These are phyloP conservation scores for Drosophila meridionalis DNA, from an alignment of 2,888 invertebrate genomes.

Conservation along the genomic window DNA sequence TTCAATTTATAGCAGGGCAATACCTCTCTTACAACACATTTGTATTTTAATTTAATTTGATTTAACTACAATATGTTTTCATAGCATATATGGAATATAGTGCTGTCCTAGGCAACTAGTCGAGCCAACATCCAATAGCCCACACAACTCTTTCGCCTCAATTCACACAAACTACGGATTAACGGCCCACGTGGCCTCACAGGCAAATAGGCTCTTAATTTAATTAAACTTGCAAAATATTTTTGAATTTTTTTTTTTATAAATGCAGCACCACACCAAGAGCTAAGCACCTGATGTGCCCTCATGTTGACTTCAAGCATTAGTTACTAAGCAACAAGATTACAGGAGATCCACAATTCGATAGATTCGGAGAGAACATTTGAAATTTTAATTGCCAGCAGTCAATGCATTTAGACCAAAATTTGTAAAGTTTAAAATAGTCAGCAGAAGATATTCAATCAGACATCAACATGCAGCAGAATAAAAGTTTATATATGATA, in stretches of 20 bases:
- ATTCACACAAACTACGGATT: constrained; percentile 1
- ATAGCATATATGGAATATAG: background rate
- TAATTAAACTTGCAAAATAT: constrained; percentile 5
- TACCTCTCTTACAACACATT: background rate
- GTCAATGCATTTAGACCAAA: background rate
- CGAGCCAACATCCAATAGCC: background rate
- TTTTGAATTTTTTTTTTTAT: background rate
- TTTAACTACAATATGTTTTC: background rate
- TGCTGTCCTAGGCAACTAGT: background rate
- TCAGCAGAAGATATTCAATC: background rate
- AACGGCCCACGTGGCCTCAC: constrained; percentile 5
- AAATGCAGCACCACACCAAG: background rate
- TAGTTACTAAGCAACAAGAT: background rate
- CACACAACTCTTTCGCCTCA: background rate
- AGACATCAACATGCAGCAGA: background rate
- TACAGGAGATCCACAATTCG: no score
- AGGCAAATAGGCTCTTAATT: background rate
- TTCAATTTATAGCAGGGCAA: background rate
- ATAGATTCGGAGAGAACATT: no score
- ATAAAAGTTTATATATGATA: no score
- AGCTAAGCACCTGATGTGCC: background rate
- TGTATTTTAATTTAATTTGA: background rate
- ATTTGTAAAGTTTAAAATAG: background rate
- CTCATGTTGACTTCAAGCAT: background rate
- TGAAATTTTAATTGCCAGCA: no score